Conservation (phyloP, 2,888 invertebrate genomes). For the Orthonevra nobilis region DNA sequence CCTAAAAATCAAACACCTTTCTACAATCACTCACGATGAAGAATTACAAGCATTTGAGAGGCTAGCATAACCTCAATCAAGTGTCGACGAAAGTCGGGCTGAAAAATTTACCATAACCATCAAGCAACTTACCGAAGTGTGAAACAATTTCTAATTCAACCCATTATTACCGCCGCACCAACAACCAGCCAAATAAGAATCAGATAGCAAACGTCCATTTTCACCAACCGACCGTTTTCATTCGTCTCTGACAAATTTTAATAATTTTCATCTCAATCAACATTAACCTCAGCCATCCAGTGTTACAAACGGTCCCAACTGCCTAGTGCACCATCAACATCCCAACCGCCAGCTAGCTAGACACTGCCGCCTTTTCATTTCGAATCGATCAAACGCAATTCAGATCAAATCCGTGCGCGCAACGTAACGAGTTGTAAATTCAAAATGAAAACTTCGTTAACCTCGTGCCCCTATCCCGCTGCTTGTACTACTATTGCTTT, state of each 20-base stretch:
- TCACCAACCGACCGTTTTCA: slow-evolving; percentile 44
- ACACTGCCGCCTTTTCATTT: slow-evolving; percentile 61
- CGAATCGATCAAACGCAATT: slow-evolving; percentile 68
- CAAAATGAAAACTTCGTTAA: slow-evolving; percentile 70
- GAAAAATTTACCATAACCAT: slow-evolving; percentile 13
- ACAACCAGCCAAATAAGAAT: slow-evolving; percentile 2
- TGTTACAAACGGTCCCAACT: slow-evolving; percentile 19
- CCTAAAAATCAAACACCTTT: no score
- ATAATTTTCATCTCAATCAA: slow-evolving; percentile 70
- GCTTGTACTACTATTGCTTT: slow-evolving; percentile 19
- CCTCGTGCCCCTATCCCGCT: slow-evolving; percentile 59
- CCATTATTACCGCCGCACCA: slow-evolving; percentile 15
- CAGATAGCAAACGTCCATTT: background rate
- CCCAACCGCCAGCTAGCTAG: no score
- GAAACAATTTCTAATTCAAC: slow-evolving; percentile 48
- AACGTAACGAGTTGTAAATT: slow-evolving; percentile 66
- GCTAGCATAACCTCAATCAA: slow-evolving; percentile 18
- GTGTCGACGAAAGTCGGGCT: background rate
- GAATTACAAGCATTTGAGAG: no score
- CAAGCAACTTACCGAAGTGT: slow-evolving; percentile 46
- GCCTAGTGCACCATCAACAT: slow-evolving; percentile 13
- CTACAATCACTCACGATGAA: no score
- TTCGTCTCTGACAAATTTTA: slow-evolving; percentile 69
- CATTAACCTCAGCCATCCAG: slow-evolving; percentile 61
- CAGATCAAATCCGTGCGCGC: slow-evolving; percentile 58